Evolutionary conservation across 2,113 vertebrate genomes (phyloP).

Genomic region (Globicephala melas): DNA sequence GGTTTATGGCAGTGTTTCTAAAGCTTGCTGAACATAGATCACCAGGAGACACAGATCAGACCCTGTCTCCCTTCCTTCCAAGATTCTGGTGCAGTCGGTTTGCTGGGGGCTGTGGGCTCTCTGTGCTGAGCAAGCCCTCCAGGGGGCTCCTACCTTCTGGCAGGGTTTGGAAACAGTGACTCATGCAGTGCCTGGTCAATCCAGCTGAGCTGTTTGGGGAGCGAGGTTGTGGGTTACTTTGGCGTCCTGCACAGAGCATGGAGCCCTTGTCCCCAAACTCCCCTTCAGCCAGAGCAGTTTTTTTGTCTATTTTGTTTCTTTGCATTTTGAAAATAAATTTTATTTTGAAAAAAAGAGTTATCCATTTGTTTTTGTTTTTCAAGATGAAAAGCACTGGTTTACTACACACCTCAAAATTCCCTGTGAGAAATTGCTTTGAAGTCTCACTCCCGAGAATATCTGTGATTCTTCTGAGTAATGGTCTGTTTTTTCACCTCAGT

Average conservation of each 20-base stretch:
- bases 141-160: neutral
- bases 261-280: neutral
- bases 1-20: neutral
- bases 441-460: neutral
- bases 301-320: neutral
- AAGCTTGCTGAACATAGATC: neutral
- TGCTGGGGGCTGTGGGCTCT: neutral
- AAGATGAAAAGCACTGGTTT: neutral
- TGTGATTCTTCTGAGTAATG: neutral
- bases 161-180: neutral
- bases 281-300: neutral
- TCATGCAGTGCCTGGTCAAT: neutral
- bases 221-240: neutral
- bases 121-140: neutral
- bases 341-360: neutral
- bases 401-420: neutral
- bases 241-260: neutral
- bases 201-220: neutral
- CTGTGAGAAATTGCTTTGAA: neutral
- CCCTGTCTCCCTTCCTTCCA: accelerated
- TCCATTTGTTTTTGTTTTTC: neutral
- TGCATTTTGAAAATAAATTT: neutral
- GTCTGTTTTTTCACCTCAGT: neutral
- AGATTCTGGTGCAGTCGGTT: neutral
- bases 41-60: neutral